phyloP scores from a whole-genome alignment of 30 jellyfish, hydroid and myxozoan species.

The Aurelia aurita region DNA sequence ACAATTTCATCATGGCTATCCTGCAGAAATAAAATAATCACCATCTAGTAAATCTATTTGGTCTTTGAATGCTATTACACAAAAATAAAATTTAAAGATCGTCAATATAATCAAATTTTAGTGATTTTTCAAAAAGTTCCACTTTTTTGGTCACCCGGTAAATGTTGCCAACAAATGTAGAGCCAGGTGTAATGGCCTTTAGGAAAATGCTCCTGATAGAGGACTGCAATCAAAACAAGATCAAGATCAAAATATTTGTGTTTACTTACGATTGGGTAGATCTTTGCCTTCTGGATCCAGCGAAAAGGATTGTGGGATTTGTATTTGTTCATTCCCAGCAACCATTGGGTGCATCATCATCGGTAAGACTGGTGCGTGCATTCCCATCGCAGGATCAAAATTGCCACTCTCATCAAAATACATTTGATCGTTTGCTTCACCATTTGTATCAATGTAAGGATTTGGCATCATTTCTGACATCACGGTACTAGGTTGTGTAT shows the following conservation, averaged over 20 bases:
- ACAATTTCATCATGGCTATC: too few relatives aligned
- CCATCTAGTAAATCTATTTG: too few relatives aligned
- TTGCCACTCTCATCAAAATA: constrained; percentile 26
- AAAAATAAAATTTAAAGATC: too few relatives aligned
- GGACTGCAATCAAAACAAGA: too few relatives aligned
- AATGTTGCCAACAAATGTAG: too few relatives aligned
- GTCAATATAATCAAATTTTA: too few relatives aligned
- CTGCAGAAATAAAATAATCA: too few relatives aligned
- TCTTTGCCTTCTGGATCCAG: constrained; percentile 69
- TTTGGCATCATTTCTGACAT: constrained; percentile 10
- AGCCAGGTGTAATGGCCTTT: too few relatives aligned
- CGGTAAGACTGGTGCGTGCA: constrained; percentile 47
- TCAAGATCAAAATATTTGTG: neutral
- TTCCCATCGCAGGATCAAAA: constrained; percentile 22
- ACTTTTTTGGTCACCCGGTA: too few relatives aligned
- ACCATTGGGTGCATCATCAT: constrained; percentile 52
- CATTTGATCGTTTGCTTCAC: constrained; percentile 26
- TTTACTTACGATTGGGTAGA: constrained; percentile 59
- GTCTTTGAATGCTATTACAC: too few relatives aligned
- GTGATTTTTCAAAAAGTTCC: too few relatives aligned
- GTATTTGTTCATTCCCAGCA: constrained; percentile 44
- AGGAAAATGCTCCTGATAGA: too few relatives aligned
- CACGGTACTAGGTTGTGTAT: neutral
- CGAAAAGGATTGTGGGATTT: constrained; percentile 48
- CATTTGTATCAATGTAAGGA: constrained; percentile 35